Conservation (phyloP, 2,113 vertebrate species). For the Triplophysa siluroides region DNA sequence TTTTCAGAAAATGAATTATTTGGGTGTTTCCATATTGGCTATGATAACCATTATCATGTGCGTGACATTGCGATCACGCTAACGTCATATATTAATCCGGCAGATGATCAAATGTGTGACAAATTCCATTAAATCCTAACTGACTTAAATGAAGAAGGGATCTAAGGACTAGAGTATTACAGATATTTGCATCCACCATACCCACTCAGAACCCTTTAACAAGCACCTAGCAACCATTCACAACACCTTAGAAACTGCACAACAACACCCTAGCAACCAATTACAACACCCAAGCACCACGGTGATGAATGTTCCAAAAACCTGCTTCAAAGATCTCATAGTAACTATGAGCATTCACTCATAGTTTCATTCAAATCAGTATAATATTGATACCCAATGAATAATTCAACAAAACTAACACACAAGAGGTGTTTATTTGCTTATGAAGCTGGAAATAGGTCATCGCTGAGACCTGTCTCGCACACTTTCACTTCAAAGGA, state of each 20-base stretch:
- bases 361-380: background rate
- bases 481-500: slow-evolving; percentile 1
- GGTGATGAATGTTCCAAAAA: background rate
- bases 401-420: background rate
- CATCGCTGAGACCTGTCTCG: background rate
- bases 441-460: background rate
- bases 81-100: no score
- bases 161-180: no score
- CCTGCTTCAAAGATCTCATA: background rate
- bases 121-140: no score
- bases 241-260: no score
- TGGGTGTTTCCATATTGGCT: no score
- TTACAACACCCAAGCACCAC: background rate
- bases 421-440: background rate
- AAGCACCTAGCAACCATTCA: background rate
- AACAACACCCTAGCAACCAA: background rate
- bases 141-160: no score
- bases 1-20: no score
- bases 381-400: slow-evolving; percentile 14
- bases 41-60: no score
- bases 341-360: background rate
- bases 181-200: no score
- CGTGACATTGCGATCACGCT: no score
- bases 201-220: no score
- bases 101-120: no score